A percentile compares a stretch with the other conserved stretches of the same genome.
phyloP scores from a whole-genome alignment of 2,113 vertebrate genomes.

The Muntiacus muntjak region DNA sequence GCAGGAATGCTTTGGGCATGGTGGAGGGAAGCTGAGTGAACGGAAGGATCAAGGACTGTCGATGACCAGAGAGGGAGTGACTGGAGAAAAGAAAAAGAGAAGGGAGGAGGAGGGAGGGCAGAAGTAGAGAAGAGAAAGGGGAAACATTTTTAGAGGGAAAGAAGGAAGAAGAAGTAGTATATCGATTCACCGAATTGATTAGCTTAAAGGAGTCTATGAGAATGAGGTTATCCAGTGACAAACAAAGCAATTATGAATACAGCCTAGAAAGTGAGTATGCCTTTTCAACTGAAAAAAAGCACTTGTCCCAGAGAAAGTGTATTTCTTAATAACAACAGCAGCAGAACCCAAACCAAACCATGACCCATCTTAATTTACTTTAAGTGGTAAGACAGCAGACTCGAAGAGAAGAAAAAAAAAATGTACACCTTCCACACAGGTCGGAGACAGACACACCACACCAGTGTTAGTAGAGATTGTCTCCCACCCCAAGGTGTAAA shows the following conservation, averaged over 20 bases:
- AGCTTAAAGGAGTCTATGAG: background rate
- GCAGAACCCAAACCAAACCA: background rate
- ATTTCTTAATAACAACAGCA: background rate
- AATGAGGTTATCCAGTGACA: background rate
- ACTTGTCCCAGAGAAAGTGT: background rate
- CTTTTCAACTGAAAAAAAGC: background rate
- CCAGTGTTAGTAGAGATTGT: background rate
- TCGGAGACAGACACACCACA: background rate
- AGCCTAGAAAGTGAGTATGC: background rate
- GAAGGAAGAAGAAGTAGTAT: background rate
- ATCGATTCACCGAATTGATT: background rate
- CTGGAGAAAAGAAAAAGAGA: background rate
- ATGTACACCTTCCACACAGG: background rate
- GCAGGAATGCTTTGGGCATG: conserved; percentile 67
- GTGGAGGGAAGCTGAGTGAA: conserved; percentile 1
- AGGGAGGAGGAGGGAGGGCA: background rate
- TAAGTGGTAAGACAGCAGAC: background rate
- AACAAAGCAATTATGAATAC: background rate
- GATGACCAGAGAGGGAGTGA: background rate
- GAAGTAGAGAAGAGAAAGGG: background rate
- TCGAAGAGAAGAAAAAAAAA: background rate
- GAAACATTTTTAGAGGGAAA: background rate
- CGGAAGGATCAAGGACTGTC: background rate
- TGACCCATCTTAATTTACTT: background rate
- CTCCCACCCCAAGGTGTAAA: background rate